Percentiles rank a stretch among this genome's conserved stretches.
Evolutionary conservation across 2,113 vertebrate species (phyloP).

Genomic region (Taurulus bubalis): DNA sequence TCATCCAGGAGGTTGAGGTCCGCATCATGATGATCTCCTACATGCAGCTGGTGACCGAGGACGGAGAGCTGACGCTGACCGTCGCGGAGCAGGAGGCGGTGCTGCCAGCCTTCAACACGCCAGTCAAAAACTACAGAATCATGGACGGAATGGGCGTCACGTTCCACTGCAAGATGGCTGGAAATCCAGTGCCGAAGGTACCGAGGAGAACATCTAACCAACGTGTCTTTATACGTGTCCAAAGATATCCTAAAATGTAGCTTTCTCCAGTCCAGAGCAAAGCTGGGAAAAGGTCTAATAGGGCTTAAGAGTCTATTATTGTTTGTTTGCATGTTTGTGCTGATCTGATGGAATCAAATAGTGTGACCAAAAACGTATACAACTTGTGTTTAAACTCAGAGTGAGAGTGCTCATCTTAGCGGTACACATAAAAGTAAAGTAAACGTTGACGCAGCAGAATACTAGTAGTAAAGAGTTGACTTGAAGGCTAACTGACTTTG

Average conservation of each 20-base stretch:
- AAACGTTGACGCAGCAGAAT: not conserved
- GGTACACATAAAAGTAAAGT: no score
- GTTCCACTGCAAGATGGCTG: constrained; percentile 94
- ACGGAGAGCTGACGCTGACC: constrained; percentile 91
- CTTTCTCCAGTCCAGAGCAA: not conserved
- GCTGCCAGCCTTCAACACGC: constrained; percentile 89
- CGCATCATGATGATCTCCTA: constrained; percentile 95
- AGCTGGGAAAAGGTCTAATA: not conserved
- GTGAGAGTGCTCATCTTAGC: no score
- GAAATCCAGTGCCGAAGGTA: constrained; percentile 96
- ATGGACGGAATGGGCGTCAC: constrained; percentile 95
- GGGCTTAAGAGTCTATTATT: not conserved
- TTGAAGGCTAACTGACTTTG: not conserved
- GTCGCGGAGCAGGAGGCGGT: constrained; percentile 88
- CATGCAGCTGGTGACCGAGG: constrained; percentile 92
- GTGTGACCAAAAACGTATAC: no score
- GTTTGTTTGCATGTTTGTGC: not conserved
- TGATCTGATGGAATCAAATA: not conserved
- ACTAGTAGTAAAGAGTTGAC: not conserved
- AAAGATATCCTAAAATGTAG: not conserved
- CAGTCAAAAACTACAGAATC: constrained; percentile 94
- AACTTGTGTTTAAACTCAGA: no score
- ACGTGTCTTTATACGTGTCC: not conserved
- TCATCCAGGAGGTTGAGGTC: constrained; percentile 97
- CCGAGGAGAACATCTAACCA: constrained; percentile 45